Evolutionary conservation across 1,140 invertebrate genomes (phyloP).

Genomic region (Mizuhopecten yessoensis): DNA sequence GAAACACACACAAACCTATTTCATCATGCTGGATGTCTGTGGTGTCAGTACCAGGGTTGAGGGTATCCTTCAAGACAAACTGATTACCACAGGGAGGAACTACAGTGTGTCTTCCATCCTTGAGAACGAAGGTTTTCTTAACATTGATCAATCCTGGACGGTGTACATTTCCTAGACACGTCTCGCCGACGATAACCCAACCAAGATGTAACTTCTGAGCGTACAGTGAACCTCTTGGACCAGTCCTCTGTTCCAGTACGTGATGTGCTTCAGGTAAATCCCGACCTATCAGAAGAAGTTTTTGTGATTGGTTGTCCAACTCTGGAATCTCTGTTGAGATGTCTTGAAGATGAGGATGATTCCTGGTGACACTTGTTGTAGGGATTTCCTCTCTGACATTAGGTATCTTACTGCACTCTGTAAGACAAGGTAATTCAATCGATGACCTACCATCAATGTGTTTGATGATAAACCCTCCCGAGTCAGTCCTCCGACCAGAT

Average conservation of each 20-base stretch:
- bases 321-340: no score
- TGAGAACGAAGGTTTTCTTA: no score
- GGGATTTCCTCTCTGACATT: conserved; percentile 46
- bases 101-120: no score
- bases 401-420: conserved; percentile 50
- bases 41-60: no score
- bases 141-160: no score
- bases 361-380: not conserved
- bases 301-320: no score
- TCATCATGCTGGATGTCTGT: no score
- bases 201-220: no score
- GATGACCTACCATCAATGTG: not conserved
- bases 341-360: conserved; percentile 45
- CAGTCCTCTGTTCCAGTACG: conserved; percentile 43
- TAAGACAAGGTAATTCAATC: conserved; percentile 27
- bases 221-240: not conserved
- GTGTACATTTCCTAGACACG: conserved; percentile 13
- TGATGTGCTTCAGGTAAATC: no score
- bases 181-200: conserved; percentile 52
- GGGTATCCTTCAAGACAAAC: not conserved
- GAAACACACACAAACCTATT: not conserved
- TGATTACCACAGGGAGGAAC: no score
- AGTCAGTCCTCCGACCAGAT: conserved; percentile 31
- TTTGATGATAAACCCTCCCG: conserved; percentile 41
- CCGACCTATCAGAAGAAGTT: no score